Evolutionary conservation across 2,113 vertebrate species (phyloP).

Genomic region (Myiagra hebetior): DNA sequence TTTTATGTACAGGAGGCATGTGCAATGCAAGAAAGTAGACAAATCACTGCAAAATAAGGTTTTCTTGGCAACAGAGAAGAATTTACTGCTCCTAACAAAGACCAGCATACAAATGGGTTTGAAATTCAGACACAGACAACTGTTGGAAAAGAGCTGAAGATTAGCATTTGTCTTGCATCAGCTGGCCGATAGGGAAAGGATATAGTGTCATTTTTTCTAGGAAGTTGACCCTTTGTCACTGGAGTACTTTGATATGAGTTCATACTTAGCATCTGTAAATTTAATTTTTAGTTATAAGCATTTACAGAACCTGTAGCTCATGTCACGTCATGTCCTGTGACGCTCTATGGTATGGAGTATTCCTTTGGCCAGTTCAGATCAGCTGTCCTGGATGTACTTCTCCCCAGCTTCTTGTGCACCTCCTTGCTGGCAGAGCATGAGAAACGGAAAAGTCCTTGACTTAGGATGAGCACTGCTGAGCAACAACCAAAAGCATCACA

Average conservation of each 20-base stretch:
- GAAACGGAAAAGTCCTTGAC: not conserved
- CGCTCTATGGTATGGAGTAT: accelerated
- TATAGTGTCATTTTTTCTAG: not conserved
- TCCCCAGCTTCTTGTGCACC: not conserved
- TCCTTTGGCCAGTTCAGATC: not conserved
- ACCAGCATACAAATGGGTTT: conserved; percentile 20
- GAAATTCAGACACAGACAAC: conserved; percentile 26
- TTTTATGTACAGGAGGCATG: conserved; percentile 35
- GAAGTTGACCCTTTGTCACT: not conserved
- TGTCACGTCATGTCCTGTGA: not conserved
- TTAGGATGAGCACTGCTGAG: not conserved
- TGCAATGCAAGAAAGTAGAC: conserved; percentile 18
- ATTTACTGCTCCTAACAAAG: conserved; percentile 56
- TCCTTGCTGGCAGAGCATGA: not conserved
- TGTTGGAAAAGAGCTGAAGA: not conserved
- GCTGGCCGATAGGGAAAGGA: not conserved
- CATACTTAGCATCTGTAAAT: not conserved
- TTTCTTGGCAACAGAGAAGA: conserved; percentile 48
- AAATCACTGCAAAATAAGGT: conserved; percentile 48
- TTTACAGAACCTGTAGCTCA: not conserved
- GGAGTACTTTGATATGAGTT: not conserved
- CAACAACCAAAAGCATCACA: not conserved
- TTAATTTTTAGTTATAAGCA: not conserved
- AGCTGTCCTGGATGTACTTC: not conserved
- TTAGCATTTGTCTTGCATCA: not conserved